These are phyloP conservation scores for Megalurothrips usitatus DNA, from an alignment of 2,888 invertebrate genomes.

Conservation along the genomic window DNA sequence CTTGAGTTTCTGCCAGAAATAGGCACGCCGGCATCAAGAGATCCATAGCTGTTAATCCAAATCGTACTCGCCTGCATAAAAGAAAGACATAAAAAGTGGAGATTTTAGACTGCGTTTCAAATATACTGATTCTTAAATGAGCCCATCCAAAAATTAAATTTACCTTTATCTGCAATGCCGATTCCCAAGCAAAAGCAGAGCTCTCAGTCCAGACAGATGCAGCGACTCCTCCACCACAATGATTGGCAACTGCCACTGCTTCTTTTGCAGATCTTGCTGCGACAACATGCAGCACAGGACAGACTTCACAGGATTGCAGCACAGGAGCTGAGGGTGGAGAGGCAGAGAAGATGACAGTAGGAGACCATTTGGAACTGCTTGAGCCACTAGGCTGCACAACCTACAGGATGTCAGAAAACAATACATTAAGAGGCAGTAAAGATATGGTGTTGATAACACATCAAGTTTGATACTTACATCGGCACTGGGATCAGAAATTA, in stretches of 20 bases:
- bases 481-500: not conserved
- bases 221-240: conserved; percentile 50
- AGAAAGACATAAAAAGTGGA: conserved; percentile 16
- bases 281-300: conserved; percentile 47
- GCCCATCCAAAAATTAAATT: conserved; percentile 28
- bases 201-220: conserved; percentile 57
- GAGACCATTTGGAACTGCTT: not conserved
- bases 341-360: not conserved
- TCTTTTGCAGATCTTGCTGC: conserved; percentile 55
- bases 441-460: not conserved
- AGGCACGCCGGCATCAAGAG: conserved; percentile 50
- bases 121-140: not conserved
- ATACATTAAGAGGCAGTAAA: not conserved
- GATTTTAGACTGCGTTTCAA: not conserved
- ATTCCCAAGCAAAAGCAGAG: conserved; percentile 52
- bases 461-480: not conserved
- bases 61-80: conserved; percentile 48
- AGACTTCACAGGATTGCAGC: conserved; percentile 46
- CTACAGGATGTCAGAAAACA: not conserved
- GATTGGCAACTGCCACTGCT: conserved; percentile 54
- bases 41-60: conserved; percentile 54
- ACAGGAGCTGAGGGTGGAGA: conserved; percentile 38
- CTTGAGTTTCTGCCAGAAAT: conserved; percentile 51
- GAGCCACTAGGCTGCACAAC: not conserved
- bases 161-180: conserved; percentile 50